Percentiles rank a stretch among this genome's conserved stretches.
These are phyloP conservation scores for Spisula subtruncata DNA, from an alignment of 2,888 invertebrate genomes.

Conservation along the genomic window DNA sequence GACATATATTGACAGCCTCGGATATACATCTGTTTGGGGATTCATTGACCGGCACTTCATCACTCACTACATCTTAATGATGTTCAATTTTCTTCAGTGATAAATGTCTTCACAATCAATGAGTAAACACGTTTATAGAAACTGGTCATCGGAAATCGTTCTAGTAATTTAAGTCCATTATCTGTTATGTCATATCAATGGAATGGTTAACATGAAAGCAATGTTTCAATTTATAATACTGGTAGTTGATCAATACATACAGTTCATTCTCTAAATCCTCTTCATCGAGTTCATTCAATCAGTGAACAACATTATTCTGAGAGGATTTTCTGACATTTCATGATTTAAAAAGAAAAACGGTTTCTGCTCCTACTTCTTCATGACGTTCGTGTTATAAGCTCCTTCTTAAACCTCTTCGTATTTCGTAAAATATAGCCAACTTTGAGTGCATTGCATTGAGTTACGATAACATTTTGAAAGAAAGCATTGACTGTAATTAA, in stretches of 20 bases:
- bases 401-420: not conserved
- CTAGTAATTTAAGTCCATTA: slow-evolving; percentile 4
- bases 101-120: not conserved
- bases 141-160: slow-evolving; percentile 25
- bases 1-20: not conserved
- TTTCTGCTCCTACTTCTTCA: not conserved
- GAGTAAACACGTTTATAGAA: not conserved
- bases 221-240: slow-evolving; percentile 11
- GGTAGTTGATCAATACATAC: not conserved
- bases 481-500: not conserved
- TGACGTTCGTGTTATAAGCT: not conserved
- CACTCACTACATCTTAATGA: not conserved
- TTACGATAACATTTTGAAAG: not conserved
- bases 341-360: not conserved
- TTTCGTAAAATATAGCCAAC: not conserved
- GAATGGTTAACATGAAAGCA: not conserved
- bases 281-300: not conserved
- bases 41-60: not conserved
- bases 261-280: not conserved
- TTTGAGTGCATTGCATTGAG: not conserved
- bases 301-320: not conserved
- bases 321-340: not conserved
- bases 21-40: not conserved
- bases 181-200: slow-evolving; percentile 8
- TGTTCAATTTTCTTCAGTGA: not conserved